Base-by-base conservation (phyloP, 2,888 invertebrate species). In the Scaeva pyrastri region DNA sequence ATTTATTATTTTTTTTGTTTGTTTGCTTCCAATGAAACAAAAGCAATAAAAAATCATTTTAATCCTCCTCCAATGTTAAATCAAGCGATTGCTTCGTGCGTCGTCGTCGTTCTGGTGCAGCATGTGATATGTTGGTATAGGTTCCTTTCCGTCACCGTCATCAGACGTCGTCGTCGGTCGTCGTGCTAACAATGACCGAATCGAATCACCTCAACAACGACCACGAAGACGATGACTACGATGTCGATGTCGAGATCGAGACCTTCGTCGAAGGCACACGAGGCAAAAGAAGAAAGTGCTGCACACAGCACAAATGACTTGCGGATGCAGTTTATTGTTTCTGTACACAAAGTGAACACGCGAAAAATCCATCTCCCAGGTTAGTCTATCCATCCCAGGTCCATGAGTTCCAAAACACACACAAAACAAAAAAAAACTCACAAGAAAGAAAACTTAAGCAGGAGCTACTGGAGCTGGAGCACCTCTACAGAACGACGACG, bases 271-370 rank as follows among this genome's bases (percentile, higher is more conserved):
- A 39, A n/a, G n/a, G 39, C 11, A 39, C 39, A 10, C 11, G 3
- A 60, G 12, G 36, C 8, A 39, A 52, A 43, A 62, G 58, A 75
- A 79, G 70, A 68, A 77, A 77, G 77, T 77, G 58, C 82, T 72
- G 74, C 43, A 52, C 45, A 36, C 64, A 68, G 26, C 73, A 74
- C 60, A 72, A 78, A 78, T 78, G 68, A 78, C 73, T 78, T 83
- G 70, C 86, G 82, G 82, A 82, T 82, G 71, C 86, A 78, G 82
- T 78, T 86, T 82, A 86, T 86, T 82, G 86, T 86, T 86, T 82
- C 82, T 74, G 73, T 72, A 76, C 56, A 73, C 80, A 72, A 55
- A 68, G 64, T 45, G 66, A 55, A 48, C 82, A 82, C 82, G 77
- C 82, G 80, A 84, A 84, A 84, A 76, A 72, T 60, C 60, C 72